Evolutionary conservation across 1,140 invertebrate genomes (phyloP).

Genomic region (Neodiprion pinetum): DNA sequence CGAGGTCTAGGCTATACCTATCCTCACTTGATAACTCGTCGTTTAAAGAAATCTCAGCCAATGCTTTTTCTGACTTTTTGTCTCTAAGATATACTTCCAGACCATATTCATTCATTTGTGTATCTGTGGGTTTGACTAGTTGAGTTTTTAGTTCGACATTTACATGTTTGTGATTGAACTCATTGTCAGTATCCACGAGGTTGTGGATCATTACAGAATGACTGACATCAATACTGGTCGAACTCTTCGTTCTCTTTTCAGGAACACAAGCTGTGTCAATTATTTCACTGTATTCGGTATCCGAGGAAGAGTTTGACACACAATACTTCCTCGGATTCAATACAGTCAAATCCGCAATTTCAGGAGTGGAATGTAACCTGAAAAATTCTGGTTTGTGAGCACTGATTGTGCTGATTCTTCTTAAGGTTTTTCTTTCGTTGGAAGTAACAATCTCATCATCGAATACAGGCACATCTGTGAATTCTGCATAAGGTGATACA

Average conservation of each 20-base stretch:
- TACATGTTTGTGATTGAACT: constrained; percentile 8
- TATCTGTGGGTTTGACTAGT: background rate
- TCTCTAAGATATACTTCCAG: background rate
- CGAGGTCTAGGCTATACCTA: constrained; percentile 10
- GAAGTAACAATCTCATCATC: constrained; percentile 11
- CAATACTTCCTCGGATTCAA: background rate
- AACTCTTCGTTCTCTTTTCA: background rate
- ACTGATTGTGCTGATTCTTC: constrained; percentile 23
- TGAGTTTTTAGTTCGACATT: background rate
- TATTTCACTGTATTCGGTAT: constrained; percentile 2
- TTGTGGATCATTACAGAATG: background rate
- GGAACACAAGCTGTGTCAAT: background rate
- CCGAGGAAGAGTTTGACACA: constrained; percentile 11
- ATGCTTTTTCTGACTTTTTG: background rate
- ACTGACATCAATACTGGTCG: background rate
- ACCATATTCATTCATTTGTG: background rate
- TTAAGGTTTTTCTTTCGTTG: constrained; percentile 15
- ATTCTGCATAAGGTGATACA: background rate
- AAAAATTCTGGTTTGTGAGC: constrained; percentile 11
- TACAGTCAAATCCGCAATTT: constrained; percentile 10
- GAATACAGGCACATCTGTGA: background rate
- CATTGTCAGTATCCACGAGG: background rate
- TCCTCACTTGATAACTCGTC: background rate
- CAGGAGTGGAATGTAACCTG: background rate
- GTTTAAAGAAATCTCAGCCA: background rate